Base-by-base conservation (phyloP, 2,888 invertebrate species). In the Troilus luridus region DNA sequence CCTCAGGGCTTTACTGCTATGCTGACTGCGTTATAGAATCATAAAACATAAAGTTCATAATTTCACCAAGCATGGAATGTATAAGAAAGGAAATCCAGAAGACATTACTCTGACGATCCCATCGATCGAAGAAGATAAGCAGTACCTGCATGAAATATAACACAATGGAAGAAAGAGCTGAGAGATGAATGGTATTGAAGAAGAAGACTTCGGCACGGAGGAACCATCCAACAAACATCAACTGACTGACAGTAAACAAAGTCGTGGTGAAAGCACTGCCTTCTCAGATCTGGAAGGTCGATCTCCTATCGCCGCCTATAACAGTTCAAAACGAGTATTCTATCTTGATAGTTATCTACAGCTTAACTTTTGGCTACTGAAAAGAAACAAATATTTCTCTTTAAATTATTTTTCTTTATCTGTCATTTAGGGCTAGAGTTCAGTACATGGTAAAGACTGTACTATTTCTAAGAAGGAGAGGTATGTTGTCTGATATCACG, bases 221-320 rank as follows among this genome's bases (percentile, higher is more conserved):
- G 17, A 19, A 41, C 17, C 27, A 27, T 77, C 10, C 24, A 24
- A 14, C 67, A 67, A 67, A 24, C 67, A 12, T 12, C 24, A 19
- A 77, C 41, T 27, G 72, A 77, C 27, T 77, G 72, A 41, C 72
- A 41, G 72, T 77, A 41, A 77, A 77, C 27, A 77, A 41, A 77
- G 72, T 77, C 72, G 27, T 77, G 72, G 72, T 41, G 72, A 77
- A 77, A 77, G 72, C 72, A 24, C 24, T 67, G 62, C 62, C 21
- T 21, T 8, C 11, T 19, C 41, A 19, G 27, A 77, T 77, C 72
- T n/a, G 19, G 72, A 77, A 77, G 72, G 72, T 77, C 72, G 72
- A 77, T 77, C 72, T 77, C 24, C 1, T 67, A 5, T 24, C 17
- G 27, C 27, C 3, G 14, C 67, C 11, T 41, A 41, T 41, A 17